Evolutionary conservation across 92 coral and sea anemone species (phyloP).

Genomic region (Epizoanthus fatuus): DNA sequence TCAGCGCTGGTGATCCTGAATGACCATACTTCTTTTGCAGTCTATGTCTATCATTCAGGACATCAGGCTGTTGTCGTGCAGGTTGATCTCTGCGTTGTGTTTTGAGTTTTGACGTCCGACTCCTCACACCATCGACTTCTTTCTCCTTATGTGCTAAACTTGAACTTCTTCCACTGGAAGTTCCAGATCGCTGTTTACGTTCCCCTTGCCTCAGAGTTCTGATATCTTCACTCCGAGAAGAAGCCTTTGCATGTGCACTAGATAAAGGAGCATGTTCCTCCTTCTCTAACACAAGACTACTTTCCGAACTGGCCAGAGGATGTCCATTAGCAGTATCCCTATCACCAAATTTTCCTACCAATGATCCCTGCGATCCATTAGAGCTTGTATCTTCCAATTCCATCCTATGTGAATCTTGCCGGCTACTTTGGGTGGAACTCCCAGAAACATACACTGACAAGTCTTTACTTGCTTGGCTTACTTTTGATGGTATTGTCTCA

Average conservation of each 20-base stretch:
- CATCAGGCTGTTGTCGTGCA: constrained; percentile 20
- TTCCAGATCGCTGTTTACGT: constrained; percentile 6
- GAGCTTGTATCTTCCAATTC: neutral
- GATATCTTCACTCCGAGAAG: neutral
- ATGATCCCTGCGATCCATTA: neutral
- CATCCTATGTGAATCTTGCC: constrained; percentile 43
- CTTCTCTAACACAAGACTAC: constrained; percentile 18
- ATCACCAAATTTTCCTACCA: neutral
- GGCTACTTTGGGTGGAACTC: constrained; percentile 82
- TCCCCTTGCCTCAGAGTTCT: neutral
- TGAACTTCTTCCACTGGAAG: neutral
- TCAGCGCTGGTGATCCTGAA: constrained; percentile 42
- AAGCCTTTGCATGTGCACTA: constrained; percentile 4
- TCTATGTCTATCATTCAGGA: constrained; percentile 21
- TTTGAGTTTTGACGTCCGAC: neutral
- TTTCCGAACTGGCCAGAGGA: neutral
- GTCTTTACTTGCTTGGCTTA: constrained; percentile 39
- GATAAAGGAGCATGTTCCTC: constrained; percentile 13
- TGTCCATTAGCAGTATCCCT: neutral
- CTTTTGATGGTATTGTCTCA: constrained; percentile 69
- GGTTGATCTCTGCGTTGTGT: neutral
- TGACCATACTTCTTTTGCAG: constrained; percentile 29
- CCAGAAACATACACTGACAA: constrained; percentile 90
- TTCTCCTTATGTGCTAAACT: constrained; percentile 5
- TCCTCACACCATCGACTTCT: neutral